Conservation (phyloP, 2,113 vertebrate genomes). For the Amphiprion ocellaris region DNA sequence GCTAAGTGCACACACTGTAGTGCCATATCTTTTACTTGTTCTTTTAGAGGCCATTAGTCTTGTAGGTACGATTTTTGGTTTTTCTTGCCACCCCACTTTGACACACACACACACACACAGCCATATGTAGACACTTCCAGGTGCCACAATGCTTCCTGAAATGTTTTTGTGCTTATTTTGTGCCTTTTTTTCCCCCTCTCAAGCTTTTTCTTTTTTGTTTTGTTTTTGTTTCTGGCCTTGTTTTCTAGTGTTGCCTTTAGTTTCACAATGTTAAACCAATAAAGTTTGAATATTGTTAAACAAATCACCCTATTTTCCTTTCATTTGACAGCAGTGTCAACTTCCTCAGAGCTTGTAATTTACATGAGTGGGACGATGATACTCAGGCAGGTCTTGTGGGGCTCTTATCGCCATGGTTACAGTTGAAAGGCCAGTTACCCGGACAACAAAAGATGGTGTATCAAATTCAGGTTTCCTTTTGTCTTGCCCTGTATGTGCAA, state of each 20-base stretch:
- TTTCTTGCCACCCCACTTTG: constrained; percentile 29
- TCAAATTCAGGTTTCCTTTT: constrained; percentile 47
- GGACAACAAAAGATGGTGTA: constrained; percentile 45
- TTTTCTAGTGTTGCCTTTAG: constrained; percentile 78
- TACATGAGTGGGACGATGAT: constrained; percentile 37
- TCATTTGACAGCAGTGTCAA: constrained; percentile 5
- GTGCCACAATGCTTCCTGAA: constrained; percentile 65
- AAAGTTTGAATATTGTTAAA: constrained; percentile 83
- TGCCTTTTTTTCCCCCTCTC: constrained; percentile 6
- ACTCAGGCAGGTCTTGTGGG: constrained; percentile 15
- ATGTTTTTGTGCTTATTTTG: constrained; percentile 61
- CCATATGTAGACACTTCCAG: constrained; percentile 53
- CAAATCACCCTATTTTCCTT: constrained; percentile 22
- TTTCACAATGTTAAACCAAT: constrained; percentile 81
- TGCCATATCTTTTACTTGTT: constrained; percentile 40
- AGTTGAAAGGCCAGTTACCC: constrained; percentile 50
- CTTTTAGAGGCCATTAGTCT: constrained; percentile 32
- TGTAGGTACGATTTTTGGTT: constrained; percentile 56
- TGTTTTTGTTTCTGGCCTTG: constrained; percentile 29
- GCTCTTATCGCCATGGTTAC: constrained; percentile 52
- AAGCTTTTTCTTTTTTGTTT: constrained; percentile 20
- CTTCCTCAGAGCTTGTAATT: constrained; percentile 68
- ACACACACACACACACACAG: constrained; percentile 31
- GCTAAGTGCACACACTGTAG: constrained; percentile 16
- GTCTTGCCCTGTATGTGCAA: not conserved